A percentile compares a stretch with the other conserved stretches of the same genome.
phyloP scores from a whole-genome alignment of 2,113 vertebrate genomes.

The Orthonyx spaldingii region DNA sequence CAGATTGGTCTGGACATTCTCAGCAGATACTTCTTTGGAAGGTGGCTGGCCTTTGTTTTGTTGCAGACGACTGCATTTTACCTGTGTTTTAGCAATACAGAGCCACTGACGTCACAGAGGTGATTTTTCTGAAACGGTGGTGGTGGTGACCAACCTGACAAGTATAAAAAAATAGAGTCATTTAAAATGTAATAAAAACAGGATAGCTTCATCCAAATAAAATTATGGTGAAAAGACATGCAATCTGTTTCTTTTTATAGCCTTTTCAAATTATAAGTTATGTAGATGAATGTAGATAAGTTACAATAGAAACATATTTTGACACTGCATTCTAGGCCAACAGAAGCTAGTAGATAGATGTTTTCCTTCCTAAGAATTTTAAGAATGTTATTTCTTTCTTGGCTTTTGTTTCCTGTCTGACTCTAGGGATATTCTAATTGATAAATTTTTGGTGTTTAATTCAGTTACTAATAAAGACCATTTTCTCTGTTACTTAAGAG shows the following conservation, averaged over 20 bases:
- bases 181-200: neutral
- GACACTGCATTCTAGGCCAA: neutral
- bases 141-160: neutral
- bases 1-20: constrained; percentile 16
- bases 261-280: neutral
- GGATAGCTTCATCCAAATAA: neutral
- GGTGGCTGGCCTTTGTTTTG: neutral
- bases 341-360: neutral
- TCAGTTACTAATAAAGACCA: neutral
- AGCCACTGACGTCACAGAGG: neutral
- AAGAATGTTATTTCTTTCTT: neutral
- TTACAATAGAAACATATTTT: neutral
- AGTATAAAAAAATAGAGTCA: neutral
- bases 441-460: neutral
- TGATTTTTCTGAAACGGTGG: neutral
- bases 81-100: neutral
- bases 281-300: neutral
- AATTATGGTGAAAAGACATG: neutral
- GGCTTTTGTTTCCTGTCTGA: neutral
- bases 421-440: neutral
- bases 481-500: neutral
- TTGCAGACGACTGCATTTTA: neutral
- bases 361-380: neutral
- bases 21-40: neutral
- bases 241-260: neutral